phyloP scores from a whole-genome alignment of 2,113 vertebrate species.

The Trichechus manatus region DNA sequence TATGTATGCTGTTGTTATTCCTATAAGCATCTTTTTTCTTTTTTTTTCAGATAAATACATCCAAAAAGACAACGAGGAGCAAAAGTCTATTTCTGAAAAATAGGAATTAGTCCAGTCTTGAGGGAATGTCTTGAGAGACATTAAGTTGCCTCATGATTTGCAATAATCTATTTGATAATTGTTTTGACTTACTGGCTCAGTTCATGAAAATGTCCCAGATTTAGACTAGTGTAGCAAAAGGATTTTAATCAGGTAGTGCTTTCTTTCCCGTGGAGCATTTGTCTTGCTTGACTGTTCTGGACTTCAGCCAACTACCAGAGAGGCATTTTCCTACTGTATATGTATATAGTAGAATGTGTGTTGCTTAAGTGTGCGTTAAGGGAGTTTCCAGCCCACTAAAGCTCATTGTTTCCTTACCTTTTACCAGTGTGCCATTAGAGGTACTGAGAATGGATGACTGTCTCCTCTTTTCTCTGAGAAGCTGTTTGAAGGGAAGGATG shows the following conservation, averaged over 20 bases:
- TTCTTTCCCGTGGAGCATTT: constrained; percentile 71
- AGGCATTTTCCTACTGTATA: constrained; percentile 24
- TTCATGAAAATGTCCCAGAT: constrained; percentile 61
- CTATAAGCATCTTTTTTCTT: not conserved
- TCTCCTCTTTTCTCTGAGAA: constrained; percentile 41
- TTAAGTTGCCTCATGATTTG: constrained; percentile 56
- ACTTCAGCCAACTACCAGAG: constrained; percentile 62
- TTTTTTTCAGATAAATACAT: not conserved
- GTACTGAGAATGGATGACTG: constrained; percentile 7
- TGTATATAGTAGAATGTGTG: not conserved
- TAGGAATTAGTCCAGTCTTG: not conserved
- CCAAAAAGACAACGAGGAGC: not conserved
- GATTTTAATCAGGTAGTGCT: constrained; percentile 72
- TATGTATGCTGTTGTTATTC: not conserved
- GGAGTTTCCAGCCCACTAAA: constrained; percentile 40
- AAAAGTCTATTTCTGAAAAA: constrained; percentile 25
- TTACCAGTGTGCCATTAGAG: not conserved
- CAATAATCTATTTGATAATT: constrained; percentile 71
- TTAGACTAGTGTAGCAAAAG: constrained; percentile 59
- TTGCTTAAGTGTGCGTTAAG: not conserved
- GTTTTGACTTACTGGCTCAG: constrained; percentile 67
- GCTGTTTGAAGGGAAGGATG: constrained; percentile 63
- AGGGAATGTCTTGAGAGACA: constrained; percentile 2
- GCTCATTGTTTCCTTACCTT: constrained; percentile 50
- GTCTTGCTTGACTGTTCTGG: constrained; percentile 77